A percentile compares a stretch with the other conserved stretches of the same genome.
These are phyloP conservation scores for Psylliodes chrysocephalus DNA, from an alignment of 2,888 invertebrate genomes.

Conservation along the genomic window DNA sequence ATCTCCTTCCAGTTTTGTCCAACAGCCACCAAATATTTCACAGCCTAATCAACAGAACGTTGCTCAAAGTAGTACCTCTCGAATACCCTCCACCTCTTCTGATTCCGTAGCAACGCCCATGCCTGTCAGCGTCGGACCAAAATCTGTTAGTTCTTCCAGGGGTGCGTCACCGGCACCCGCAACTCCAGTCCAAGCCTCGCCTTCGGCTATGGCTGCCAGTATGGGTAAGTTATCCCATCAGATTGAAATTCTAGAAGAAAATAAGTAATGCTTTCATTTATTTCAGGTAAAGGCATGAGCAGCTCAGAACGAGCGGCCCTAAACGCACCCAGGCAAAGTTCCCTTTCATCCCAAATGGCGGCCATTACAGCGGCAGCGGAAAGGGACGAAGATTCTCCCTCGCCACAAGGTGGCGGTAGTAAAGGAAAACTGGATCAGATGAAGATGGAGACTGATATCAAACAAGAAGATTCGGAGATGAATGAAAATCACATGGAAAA, in stretches of 20 bases:
- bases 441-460: constrained; percentile 72
- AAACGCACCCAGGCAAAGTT: constrained; percentile 66
- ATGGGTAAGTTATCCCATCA: constrained; percentile 58
- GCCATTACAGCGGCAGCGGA: constrained; percentile 77
- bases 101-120: constrained; percentile 67
- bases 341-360: constrained; percentile 77
- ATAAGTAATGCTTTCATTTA: background rate
- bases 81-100: constrained; percentile 56
- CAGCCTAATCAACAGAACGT: constrained; percentile 55
- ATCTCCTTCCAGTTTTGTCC: constrained; percentile 59
- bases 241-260: too few species aligned
- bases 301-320: constrained; percentile 67
- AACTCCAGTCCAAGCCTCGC: constrained; percentile 61
- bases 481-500: constrained; percentile 65
- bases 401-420: constrained; percentile 68
- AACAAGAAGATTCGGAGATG: constrained; percentile 72
- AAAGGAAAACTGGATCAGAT: constrained; percentile 75
- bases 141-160: constrained; percentile 71
- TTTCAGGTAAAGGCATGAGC: constrained; percentile 65
- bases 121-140: constrained; percentile 70
- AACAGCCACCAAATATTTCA: constrained; percentile 50
- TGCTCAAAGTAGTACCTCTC: constrained; percentile 60
- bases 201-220: constrained; percentile 62
- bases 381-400: constrained; percentile 72
- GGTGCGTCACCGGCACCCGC: constrained; percentile 68